Base-by-base conservation (phyloP, 2,888 invertebrate species). In the Phymatocera aterrima region DNA sequence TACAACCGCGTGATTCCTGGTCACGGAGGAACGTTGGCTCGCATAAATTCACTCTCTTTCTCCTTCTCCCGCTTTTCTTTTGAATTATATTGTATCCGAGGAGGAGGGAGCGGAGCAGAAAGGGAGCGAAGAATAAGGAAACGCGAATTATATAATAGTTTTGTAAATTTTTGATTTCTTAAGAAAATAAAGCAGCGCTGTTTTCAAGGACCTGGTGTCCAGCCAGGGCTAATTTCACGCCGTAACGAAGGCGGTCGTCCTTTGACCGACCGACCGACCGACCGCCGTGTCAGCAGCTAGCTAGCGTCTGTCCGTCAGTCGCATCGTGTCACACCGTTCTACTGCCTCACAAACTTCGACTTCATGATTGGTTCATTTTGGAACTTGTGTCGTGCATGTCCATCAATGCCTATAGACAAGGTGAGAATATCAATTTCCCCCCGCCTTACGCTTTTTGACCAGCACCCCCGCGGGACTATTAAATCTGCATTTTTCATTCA, bases 351-450 rank as follows among this genome's bases (percentile, higher is more conserved):
- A 88, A 86, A 89, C 84, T 85, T 85, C 88, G 87, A 87, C 93
- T 93, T 93, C 93, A 97, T 97, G 97, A 97, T 97, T 94, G 97
- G 97, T 93, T 97, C 97, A 94, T 97, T 97, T 94, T 97, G 97
- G 97, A 97, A 97, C 93, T 93, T 97, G 93, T 97, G 97, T 93
- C 96, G 97, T 93, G 97, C 97, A 94, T 97, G 97, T 94, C 97
- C 97, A 91, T 97, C 97, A 93, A 97, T 97, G 97, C 97, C 97
- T 92, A 96, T 97, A 91, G 97, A 97, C 94, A 97, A 97, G 97
- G 97, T 97, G 93, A 93, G 92, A 78, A 24, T 48, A 68, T 68
- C 21, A 68, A 5, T 21, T 51, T 15, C 43, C 8, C 43, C 43
- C 6, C 6, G 43, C 6, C 43, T 10, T 43, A n/a, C n/a, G n/a